Conservation (phyloP, 2,797 vertebrate species). For the Tadarida brasiliensis region DNA sequence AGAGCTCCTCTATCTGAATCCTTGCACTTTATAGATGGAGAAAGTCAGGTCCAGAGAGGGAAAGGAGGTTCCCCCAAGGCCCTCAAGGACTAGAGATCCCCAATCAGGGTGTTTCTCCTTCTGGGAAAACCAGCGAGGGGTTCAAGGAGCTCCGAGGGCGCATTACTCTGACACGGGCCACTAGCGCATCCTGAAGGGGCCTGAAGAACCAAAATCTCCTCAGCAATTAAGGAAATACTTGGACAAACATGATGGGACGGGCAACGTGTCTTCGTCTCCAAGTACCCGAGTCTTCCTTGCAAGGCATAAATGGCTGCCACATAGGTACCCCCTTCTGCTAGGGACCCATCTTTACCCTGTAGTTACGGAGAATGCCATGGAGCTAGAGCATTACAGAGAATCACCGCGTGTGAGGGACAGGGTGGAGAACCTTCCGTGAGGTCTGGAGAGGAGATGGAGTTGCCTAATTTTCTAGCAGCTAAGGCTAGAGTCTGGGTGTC, state of each 20-base stretch:
- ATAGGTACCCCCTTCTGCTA: background rate
- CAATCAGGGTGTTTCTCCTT: background rate
- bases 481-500: background rate
- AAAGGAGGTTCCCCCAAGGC: background rate
- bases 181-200: background rate
- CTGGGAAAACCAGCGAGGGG: background rate
- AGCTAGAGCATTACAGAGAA: background rate
- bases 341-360: background rate
- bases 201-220: background rate
- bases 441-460: fast-evolving
- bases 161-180: background rate
- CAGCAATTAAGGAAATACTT: background rate
- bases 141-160: background rate
- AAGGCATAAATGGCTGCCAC: background rate
- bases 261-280: background rate
- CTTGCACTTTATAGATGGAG: background rate
- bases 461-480: background rate
- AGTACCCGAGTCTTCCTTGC: background rate
- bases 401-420: fast-evolving
- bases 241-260: too few relatives aligned
- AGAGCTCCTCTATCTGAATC: background rate
- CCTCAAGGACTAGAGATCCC: background rate
- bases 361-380: background rate
- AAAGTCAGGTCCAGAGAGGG: background rate
- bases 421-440: background rate